A percentile compares a stretch with the other conserved stretches of the same genome.
Conservation (phyloP, 92 coral and sea anemone species). For the Blastomussa wellsi region DNA sequence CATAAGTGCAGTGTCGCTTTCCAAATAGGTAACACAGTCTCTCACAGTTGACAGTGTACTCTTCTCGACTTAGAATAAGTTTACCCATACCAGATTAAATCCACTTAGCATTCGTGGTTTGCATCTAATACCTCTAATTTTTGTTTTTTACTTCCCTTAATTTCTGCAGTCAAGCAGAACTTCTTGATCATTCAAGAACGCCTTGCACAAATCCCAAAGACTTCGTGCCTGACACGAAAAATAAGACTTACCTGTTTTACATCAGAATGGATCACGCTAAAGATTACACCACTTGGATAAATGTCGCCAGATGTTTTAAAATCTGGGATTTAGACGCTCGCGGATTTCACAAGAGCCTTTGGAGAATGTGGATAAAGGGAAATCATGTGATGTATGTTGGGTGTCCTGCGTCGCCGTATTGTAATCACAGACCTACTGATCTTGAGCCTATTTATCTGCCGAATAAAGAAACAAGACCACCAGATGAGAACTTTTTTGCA, state of each 20-base stretch:
- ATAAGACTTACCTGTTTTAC: conserved; percentile 63
- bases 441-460: conserved; percentile 59
- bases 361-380: conserved; percentile 77
- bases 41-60: no score
- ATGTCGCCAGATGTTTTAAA: conserved; percentile 71
- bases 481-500: conserved; percentile 45
- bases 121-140: not conserved
- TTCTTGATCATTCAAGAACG: conserved; percentile 68
- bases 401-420: conserved; percentile 77
- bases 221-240: conserved; percentile 69
- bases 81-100: not conserved
- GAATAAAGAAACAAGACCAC: conserved; percentile 58
- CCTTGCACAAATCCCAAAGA: conserved; percentile 71
- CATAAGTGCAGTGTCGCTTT: no score
- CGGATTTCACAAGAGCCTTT: conserved; percentile 70
- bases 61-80: not conserved
- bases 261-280: conserved; percentile 55
- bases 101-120: not conserved
- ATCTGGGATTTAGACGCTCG: conserved; percentile 80
- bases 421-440: conserved; percentile 46
- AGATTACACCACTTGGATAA: conserved; percentile 72
- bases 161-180: conserved; percentile 54
- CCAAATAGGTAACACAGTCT: no score
- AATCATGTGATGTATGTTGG: conserved; percentile 77
- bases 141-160: not conserved